Evolutionary conservation across 2,888 invertebrate species (phyloP), one percentile per base, ranked within the genome.

Genomic region (Harpalus rufipes): DNA sequence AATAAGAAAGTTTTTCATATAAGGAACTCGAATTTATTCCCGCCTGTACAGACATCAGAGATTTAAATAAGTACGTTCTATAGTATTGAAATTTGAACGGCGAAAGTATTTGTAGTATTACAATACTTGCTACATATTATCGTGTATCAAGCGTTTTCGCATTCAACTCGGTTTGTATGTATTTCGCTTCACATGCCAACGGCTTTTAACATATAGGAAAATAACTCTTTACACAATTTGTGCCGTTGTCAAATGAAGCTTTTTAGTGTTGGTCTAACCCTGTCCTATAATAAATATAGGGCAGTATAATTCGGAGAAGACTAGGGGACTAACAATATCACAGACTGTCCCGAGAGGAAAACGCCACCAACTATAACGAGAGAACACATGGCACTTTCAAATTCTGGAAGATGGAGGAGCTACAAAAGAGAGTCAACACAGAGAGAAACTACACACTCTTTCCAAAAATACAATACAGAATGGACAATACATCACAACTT

Each of bases 261-360:
- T 32, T 32, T 32, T 8, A 51, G 44, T 51, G 44, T 51, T 51
- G 44, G 44, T 51, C 44, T 51, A 51, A 56, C 14, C 32, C 21
- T 78, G 18, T 21, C 14, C 6, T 18, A 14, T 21, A 21, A 21
- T 21, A 21, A 21, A 25, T 18, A 21, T 12, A 32, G 56, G 21
- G n/a, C 72, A 18, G 6, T n/a, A 21, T 88, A 88, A 88, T 88
- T 88, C 87, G 88, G 87, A 87, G 87, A 86, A 86, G 86, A 84
- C 74, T 85, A 86, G 87, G 89, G 89, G 90, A 90, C 89, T 89
- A 89, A 90, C 89, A 90, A 90, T 90, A 90, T 90, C 90, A 90
- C 90, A 90, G 90, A 90, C 89, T 88, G 89, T 87, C 89, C 89
- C 89, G 39, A 68, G 68, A 68, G 68, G 68, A 68, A 32, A 68